These are phyloP conservation scores for Leptinotarsa rubiginosa DNA, from an alignment of 2,888 invertebrate genomes.

Conservation along the genomic window DNA sequence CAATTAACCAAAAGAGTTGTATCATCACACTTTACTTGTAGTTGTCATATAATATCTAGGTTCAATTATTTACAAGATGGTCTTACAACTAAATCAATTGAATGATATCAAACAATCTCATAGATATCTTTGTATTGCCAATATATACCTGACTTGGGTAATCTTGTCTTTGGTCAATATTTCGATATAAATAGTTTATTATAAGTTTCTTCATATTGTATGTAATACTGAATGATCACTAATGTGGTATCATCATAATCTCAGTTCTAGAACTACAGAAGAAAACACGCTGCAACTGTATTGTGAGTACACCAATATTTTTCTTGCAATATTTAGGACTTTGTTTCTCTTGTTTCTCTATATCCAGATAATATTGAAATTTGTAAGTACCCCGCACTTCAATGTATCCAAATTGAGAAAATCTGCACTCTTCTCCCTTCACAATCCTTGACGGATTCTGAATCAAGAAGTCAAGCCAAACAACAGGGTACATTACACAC, in stretches of 20 bases:
- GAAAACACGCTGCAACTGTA: background rate
- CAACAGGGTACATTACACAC: too few relatives aligned
- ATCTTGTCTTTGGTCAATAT: conserved; percentile 40
- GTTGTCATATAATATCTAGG: conserved; percentile 11
- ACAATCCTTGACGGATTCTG: too few relatives aligned
- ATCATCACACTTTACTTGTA: background rate
- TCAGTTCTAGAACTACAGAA: background rate
- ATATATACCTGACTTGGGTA: conserved; percentile 35
- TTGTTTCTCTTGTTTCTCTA: too few relatives aligned
- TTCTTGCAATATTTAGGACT: background rate
- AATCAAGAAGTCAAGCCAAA: too few relatives aligned
- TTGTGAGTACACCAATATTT: background rate
- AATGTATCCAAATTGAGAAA: too few relatives aligned
- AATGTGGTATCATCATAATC: conserved; percentile 6
- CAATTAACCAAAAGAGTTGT: background rate
- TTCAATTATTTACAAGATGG: conserved; percentile 10
- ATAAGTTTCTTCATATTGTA: conserved; percentile 19
- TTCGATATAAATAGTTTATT: conserved; percentile 30
- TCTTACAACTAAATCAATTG: conserved; percentile 1
- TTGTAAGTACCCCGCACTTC: too few relatives aligned
- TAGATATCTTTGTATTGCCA: conserved; percentile 11
- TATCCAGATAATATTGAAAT: too few relatives aligned
- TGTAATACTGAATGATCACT: conserved; percentile 37
- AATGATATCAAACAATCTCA: conserved; percentile 6
- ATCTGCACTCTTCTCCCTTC: too few relatives aligned